Base-by-base conservation (phyloP, 2,797 vertebrate species). In the Pelochelys cantorii region DNA sequence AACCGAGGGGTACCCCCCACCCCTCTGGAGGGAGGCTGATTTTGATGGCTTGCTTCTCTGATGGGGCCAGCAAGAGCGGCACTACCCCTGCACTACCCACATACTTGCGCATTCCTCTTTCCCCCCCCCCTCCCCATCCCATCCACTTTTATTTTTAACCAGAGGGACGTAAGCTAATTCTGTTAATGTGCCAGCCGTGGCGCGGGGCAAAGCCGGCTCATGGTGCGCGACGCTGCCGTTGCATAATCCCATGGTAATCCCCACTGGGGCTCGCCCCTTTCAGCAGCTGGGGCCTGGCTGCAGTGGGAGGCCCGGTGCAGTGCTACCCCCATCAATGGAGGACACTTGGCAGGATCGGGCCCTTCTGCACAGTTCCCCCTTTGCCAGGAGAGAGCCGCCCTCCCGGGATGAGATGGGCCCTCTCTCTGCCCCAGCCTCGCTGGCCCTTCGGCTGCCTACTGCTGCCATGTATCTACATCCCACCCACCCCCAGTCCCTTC, bases 61-160 rank as follows among this genome's bases (percentile, higher is more conserved):
- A 65, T 2, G 17, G n/a, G 31, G 4, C n/a, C 7, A 2, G 65
- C 31, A n/a, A 22, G 17, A 34, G 65, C 9, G 18, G n/a, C 18
- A 27, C 12, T 12, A 9, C 25, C 74, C 23, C 25, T 75, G 37
- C 74, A 48, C 37, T 13, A 23, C 7, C 52, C 71, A 48, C 37
- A 12, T 48, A 6, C 37, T 42, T 20, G 6, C 1, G 5, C 22
- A 2, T 68, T 31, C 11, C n/a, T n/a, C n/a, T n/a, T n/a, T n/a
- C 2, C 11, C 11, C 13, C 53, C 6, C 53, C 7, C 15, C 7
- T 14, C 3, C 7, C 34, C 34, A 5, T 10, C n/a, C n/a, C 31
- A 4, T 17, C 1, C 23, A 14, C 42, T 48, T 48, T 48, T 75
- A 75, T 75, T 48, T 75, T 75, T 75, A 75, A 48, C 74, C 25